Percentiles rank a stretch among this genome's conserved stretches.
Evolutionary conservation across 2,888 invertebrate species (phyloP).

Genomic region (Xestia sexstrigata): DNA sequence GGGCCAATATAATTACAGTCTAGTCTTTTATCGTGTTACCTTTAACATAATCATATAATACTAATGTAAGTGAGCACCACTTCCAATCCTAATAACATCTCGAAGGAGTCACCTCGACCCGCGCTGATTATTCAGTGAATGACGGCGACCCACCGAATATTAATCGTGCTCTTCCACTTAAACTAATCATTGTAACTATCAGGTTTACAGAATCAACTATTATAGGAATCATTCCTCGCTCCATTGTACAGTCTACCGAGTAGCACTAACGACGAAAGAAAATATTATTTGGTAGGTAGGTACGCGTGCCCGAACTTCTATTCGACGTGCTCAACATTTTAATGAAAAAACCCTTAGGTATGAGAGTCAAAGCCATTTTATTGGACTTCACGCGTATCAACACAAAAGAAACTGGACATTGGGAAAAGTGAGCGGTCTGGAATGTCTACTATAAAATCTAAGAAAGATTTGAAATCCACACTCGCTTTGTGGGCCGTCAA

Average conservation of each 20-base stretch:
- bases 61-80: constrained; percentile 65
- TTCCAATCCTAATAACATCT: constrained; percentile 73
- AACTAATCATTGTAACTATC: constrained; percentile 78
- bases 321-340: constrained; percentile 57
- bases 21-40: constrained; percentile 56
- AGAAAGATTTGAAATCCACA: constrained; percentile 43
- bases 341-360: constrained; percentile 57
- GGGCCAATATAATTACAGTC: constrained; percentile 48
- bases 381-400: constrained; percentile 60
- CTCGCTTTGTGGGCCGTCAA: constrained; percentile 25
- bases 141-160: constrained; percentile 80
- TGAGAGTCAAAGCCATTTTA: constrained; percentile 67
- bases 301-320: constrained; percentile 70
- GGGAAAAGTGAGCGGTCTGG: constrained; percentile 37
- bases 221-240: constrained; percentile 76
- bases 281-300: constrained; percentile 72
- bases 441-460: constrained; percentile 60
- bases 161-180: constrained; percentile 77
- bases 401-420: constrained; percentile 58
- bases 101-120: constrained; percentile 75
- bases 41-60: constrained; percentile 61
- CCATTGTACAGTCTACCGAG: constrained; percentile 77
- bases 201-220: constrained; percentile 72
- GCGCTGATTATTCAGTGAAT: constrained; percentile 79
- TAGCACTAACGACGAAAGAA: constrained; percentile 73